Conservation (phyloP, 2,888 invertebrate genomes). For the Eurytoma californica region DNA sequence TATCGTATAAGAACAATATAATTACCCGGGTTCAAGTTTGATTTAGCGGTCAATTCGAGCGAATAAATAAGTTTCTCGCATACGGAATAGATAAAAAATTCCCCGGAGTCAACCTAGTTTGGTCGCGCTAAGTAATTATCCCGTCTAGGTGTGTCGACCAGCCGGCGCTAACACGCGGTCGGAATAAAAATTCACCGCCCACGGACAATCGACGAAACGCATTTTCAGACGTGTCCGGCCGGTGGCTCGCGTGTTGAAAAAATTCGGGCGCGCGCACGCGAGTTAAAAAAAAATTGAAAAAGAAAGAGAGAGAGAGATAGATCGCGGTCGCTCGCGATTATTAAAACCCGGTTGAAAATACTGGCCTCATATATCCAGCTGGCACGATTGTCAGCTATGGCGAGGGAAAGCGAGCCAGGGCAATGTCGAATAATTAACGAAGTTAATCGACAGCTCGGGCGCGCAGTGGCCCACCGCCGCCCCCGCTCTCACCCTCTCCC, state of each 20-base stretch:
- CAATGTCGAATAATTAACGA: conserved; percentile 70
- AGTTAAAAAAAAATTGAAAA: conserved; percentile 1
- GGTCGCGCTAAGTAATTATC: background rate
- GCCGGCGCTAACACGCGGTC: background rate
- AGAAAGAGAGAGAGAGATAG: conserved; percentile 13
- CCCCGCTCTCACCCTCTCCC: conserved; percentile 55
- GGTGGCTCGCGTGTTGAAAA: background rate
- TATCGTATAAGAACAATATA: too few relatives aligned
- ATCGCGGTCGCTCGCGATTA: conserved; percentile 56
- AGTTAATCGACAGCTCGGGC: conserved; percentile 71
- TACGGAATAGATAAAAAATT: background rate
- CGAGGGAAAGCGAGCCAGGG: conserved; percentile 51
- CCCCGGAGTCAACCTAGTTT: background rate
- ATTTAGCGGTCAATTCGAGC: conserved; percentile 25
- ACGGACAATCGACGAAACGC: background rate
- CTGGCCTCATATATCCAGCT: conserved; percentile 47
- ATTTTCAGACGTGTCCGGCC: conserved; percentile 3
- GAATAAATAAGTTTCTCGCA: conserved; percentile 6
- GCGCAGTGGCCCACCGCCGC: conserved; percentile 63
- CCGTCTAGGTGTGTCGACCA: background rate
- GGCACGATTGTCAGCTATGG: conserved; percentile 42
- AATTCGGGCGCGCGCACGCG: background rate
- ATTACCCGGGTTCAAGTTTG: background rate
- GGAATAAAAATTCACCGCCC: background rate
- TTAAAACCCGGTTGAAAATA: conserved; percentile 65